These are phyloP conservation scores for Drosophila anomelani DNA, from an alignment of 2,888 invertebrate species.

Conservation along the genomic window DNA sequence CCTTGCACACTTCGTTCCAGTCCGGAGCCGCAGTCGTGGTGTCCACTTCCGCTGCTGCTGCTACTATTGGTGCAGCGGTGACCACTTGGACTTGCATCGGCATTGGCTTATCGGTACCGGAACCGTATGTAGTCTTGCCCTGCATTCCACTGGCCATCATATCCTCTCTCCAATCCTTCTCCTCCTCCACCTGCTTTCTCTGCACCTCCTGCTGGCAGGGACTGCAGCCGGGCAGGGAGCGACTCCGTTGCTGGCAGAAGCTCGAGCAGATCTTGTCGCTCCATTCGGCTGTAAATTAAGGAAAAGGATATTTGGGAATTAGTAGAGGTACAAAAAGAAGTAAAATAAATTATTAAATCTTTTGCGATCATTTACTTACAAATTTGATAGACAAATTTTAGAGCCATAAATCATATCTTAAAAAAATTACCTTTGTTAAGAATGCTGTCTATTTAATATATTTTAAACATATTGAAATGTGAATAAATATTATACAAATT, in stretches of 20 bases:
- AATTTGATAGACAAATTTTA: neutral
- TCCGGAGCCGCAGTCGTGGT: constrained; percentile 81
- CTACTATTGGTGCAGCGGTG: neutral
- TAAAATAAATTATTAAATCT: neutral
- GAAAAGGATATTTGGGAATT: neutral
- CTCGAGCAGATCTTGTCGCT: constrained; percentile 73
- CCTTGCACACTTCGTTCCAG: constrained; percentile 88
- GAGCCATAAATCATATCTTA: neutral
- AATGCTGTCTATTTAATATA: neutral
- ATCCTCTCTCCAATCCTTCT: constrained; percentile 5
- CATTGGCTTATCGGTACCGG: constrained; percentile 9
- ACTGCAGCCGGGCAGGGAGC: constrained; percentile 81
- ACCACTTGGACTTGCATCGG: neutral
- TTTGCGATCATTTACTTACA: neutral
- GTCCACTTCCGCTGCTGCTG: constrained; percentile 5
- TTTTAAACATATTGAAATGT: neutral
- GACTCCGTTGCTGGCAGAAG: constrained; percentile 73
- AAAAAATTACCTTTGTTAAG: neutral
- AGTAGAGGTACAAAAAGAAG: neutral
- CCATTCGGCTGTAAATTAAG: neutral
- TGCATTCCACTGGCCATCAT: constrained; percentile 56
- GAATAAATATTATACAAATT: neutral
- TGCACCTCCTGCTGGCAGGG: constrained; percentile 64
- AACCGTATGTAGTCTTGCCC: constrained; percentile 57
- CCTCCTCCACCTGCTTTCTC: constrained; percentile 15